A percentile compares a stretch with the other conserved stretches of the same genome.
These are phyloP conservation scores for Bradypodion ventrale DNA, from an alignment of 2,797 vertebrate genomes.

Conservation along the genomic window DNA sequence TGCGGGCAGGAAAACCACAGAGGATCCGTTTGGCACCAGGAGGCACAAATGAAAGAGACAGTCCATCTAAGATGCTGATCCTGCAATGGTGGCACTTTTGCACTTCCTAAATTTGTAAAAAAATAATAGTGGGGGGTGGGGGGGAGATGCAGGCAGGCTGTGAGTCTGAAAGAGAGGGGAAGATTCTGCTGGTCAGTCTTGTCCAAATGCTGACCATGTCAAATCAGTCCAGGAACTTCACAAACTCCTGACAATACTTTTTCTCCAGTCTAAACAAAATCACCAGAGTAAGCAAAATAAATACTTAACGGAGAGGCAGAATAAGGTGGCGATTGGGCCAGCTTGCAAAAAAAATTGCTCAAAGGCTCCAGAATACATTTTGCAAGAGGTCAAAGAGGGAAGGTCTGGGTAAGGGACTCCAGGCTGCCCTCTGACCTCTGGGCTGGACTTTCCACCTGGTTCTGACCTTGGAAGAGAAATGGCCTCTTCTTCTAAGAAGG, in stretches of 20 bases:
- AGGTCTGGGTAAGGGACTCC: background rate
- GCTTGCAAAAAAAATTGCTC: background rate
- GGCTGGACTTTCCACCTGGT: background rate
- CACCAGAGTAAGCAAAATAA: too few species aligned
- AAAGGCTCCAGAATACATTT: background rate
- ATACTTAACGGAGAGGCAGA: too few species aligned
- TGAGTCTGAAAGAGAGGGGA: background rate
- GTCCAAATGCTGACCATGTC: too few species aligned
- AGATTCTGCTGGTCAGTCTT: too few species aligned
- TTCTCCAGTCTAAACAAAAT: too few species aligned
- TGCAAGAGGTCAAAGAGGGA: background rate
- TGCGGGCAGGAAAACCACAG: background rate
- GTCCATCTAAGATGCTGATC: background rate
- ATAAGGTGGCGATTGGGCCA: too few species aligned
- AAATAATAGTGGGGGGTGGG: too few species aligned
- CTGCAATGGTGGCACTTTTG: background rate
- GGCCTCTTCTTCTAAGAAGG: background rate
- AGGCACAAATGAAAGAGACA: background rate
- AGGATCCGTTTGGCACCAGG: too few species aligned
- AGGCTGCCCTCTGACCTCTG: too few species aligned
- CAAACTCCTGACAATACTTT: too few species aligned
- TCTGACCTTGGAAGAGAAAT: background rate
- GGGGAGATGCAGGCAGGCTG: background rate
- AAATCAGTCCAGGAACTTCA: too few species aligned
- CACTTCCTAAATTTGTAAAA: background rate